Base-by-base conservation (phyloP, 2,888 invertebrate species). In the Horisme vitalbata region DNA sequence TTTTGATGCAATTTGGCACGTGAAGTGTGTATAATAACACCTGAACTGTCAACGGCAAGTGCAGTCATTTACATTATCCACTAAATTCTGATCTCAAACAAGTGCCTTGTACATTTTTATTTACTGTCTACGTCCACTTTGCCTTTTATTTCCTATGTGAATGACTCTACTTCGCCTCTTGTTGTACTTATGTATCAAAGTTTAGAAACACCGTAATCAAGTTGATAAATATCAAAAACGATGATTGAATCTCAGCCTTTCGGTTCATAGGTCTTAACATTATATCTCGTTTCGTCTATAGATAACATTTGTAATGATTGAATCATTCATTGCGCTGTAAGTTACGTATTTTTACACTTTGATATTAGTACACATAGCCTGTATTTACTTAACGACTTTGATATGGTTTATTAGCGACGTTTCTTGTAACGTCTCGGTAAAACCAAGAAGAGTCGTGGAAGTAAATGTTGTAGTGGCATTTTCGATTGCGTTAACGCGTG, bases 401-500 rank as follows among this genome's bases (percentile, higher is more conserved):
- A 38, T 15, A 31, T 15, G 37, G 21, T 38, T 34, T 38, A n/a
- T n/a, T n/a, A n/a, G n/a, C n/a, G n/a, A n/a, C 23, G 23, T 12
- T 10, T 13, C 10, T 9, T 9, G 9, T 24, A 9, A 23, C 28
- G 13, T 28, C 3, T 14, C 21, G 4, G 21, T 41, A 28, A 35
- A 30, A 45, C 20, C 15, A 1, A 14, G 3, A 33, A 33, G 12
- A 11, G 18, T 6, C 8, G 32, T 15, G 9, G 5, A 23, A 23
- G 43, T 30, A 45, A 26, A 20, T 41, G 46, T 56, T 52, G 45
- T 60, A 65, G 72, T 68, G 62, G 64, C 41, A 41, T 52, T 45
- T 67, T 54, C 63, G 72, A 74, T 78, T 83, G 83, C 79, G 72
- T 79, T 87, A 88, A 88, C 84, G 78, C 77, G 81, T 83, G 83